Conservation (phyloP, 1,140 invertebrate genomes). For the Pogonognathellus flavescens region DNA sequence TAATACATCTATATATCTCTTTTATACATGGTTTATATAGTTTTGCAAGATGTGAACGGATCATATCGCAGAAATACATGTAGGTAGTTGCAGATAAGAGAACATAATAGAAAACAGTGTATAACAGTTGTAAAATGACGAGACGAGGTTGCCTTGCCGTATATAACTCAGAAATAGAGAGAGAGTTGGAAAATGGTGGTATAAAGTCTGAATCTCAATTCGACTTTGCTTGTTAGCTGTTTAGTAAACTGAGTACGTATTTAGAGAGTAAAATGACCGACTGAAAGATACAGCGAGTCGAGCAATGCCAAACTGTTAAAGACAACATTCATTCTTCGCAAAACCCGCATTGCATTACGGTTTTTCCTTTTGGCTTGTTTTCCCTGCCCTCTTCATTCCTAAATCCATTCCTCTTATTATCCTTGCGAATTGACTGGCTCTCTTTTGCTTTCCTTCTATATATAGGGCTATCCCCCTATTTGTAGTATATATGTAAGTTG, state of each 20-base stretch:
- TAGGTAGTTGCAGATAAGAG: not conserved
- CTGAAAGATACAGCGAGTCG: not conserved
- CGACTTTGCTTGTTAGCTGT: not conserved
- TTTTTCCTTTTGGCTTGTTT: not conserved
- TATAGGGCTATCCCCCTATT: no score
- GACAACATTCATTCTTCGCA: slow-evolving; percentile 1
- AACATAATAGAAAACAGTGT: slow-evolving; percentile 5
- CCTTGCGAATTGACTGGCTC: no score
- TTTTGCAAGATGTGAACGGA: not conserved
- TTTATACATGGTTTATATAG: not conserved
- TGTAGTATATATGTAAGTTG: no score
- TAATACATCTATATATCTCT: no score
- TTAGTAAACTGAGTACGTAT: slow-evolving; percentile 5
- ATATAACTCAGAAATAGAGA: not conserved
- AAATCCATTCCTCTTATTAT: not conserved
- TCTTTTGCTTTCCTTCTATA: no score
- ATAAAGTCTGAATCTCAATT: no score
- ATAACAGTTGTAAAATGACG: slow-evolving; percentile 1
- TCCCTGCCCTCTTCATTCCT: not conserved
- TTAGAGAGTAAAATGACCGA: slow-evolving; percentile 9
- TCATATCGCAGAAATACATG: not conserved
- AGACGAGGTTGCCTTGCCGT: not conserved
- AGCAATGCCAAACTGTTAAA: not conserved
- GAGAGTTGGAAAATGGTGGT: not conserved
- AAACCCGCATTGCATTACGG: not conserved